Base-by-base conservation (phyloP, 1,140 invertebrate species). In the Platyscapa corneri region DNA sequence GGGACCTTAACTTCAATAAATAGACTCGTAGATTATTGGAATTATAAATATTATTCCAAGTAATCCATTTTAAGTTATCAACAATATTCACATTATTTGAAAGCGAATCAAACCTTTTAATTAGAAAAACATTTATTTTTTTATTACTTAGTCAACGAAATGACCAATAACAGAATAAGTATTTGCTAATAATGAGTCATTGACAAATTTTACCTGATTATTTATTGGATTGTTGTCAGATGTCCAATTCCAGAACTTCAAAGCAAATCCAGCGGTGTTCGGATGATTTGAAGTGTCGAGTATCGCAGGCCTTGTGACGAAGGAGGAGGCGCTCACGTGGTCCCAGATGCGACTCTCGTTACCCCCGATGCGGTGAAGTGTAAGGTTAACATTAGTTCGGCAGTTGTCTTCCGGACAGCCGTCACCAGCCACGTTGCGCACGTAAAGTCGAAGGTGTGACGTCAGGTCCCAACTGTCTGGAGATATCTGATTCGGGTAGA, bases 181-280 rank as follows among this genome's bases (percentile, higher is more conserved):
- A n/a, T n/a, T n/a, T n/a, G n/a, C n/a, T n/a, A n/a, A n/a, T n/a
- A n/a, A n/a, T n/a, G n/a, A n/a, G n/a, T n/a, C n/a, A n/a, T n/a
- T n/a, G n/a, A n/a, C n/a, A n/a, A n/a, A n/a, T n/a, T n/a, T n/a
- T n/a, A 53, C 49, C 49, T 53, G 7, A 2, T 53, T 53, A 53
- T 53, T 23, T 10, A 7, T 10, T 10, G 6, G 23, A 60, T 65
- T 32, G 37, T 10, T 0, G 12, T 89, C 42, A 8, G 85, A 89
- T 46, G 94, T 94, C 96, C 96, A 97, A 88, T 96, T 95, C 96
- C 96, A 97, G 90, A 96, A 96, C 93, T 97, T 97, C 70, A 97
- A 92, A 37, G 96, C 95, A 92, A 97, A 97, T 0, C 96, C 96
- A 42, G 94, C 93, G 67, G 96, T 94, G 64, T 94, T 94, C 6